Base-by-base conservation (phyloP, 1,140 invertebrate species). In the Agrilus planipennis region DNA sequence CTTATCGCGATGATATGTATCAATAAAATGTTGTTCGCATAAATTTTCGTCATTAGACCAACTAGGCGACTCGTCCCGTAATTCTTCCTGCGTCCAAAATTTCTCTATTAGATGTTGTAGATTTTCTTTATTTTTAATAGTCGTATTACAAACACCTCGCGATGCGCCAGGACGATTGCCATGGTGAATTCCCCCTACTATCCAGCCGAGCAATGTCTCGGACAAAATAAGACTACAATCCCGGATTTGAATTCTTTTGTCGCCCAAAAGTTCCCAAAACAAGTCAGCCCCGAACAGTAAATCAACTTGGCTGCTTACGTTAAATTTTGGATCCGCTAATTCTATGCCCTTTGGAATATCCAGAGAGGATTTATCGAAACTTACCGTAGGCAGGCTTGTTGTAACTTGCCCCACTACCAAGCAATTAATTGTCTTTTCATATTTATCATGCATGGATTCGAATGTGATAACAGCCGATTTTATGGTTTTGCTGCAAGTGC, bases 271-370 rank as follows among this genome's bases (percentile, higher is more conserved):
- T 9, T 7, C 23, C 23, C 18, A 35, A 21, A 35, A 35, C 11
- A 35, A 18, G 9, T 32, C 30, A 9, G 30, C 30, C 6, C 15
- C 15, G 9, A 36, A 19, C 6, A 36, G 10, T 10, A 39, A 4
- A n/a, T 39, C 36, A 16, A 39, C 17, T 5, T n/a, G 19, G 16
- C 7, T 32, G 12, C 9, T 5, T 9, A 27, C 16, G 16, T 39
- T 27, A 27, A 39, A 39, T 11, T 39, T 10, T 4, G 36, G 21
- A 39, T 39, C 21, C 6, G 36, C 36, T 9, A 39, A 28, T 6
- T 27, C 22, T 6, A 39, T 27, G 15, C 20, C 16, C 4, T 17
- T 27, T 5, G 20, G 36, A 39, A 39, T n/a, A 28, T 39, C 27
- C 7, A 39, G 11, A n/a, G 11, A 6, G 7, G 6, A 5, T n/a